phyloP scores from a whole-genome alignment of 2,797 vertebrate genomes.

The Sciurus carolinensis region DNA sequence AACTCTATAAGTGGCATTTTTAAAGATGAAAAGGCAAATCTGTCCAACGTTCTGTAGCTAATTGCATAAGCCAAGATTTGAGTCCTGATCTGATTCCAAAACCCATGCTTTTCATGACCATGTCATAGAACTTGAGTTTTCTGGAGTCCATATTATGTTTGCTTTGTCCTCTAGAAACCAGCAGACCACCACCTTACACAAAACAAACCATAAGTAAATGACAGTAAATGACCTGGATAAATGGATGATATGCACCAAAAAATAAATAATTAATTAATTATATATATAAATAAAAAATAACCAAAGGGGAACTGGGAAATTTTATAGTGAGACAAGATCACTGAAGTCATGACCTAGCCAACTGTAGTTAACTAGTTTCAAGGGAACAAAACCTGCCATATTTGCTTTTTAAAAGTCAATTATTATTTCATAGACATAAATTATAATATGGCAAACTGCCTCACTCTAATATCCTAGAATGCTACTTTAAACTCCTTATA shows the following conservation, averaged over 20 bases:
- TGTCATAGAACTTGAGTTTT: constrained; percentile 5
- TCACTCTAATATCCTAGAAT: not conserved
- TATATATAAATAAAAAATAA: not conserved
- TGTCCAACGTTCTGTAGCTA: constrained; percentile 1
- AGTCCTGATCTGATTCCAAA: constrained; percentile 12
- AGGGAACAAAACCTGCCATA: not conserved
- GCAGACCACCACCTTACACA: not conserved
- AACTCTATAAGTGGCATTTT: not conserved
- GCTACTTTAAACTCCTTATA: not conserved
- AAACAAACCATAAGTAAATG: not conserved
- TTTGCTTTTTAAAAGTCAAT: constrained; percentile 40
- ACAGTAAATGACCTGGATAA: not conserved
- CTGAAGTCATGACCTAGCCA: not conserved
- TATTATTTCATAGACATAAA: constrained; percentile 5
- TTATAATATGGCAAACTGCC: not conserved
- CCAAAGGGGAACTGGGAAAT: constrained; percentile 11
- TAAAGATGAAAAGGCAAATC: constrained; percentile 30
- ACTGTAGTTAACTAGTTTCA: not conserved
- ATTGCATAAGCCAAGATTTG: not conserved
- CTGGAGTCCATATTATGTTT: not conserved
- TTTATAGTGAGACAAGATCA: not conserved
- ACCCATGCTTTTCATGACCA: not conserved
- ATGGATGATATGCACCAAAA: not conserved
- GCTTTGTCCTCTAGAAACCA: not conserved
- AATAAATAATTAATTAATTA: not conserved